Base-by-base conservation (phyloP, 2,113 vertebrate species). In the Eira barbara region DNA sequence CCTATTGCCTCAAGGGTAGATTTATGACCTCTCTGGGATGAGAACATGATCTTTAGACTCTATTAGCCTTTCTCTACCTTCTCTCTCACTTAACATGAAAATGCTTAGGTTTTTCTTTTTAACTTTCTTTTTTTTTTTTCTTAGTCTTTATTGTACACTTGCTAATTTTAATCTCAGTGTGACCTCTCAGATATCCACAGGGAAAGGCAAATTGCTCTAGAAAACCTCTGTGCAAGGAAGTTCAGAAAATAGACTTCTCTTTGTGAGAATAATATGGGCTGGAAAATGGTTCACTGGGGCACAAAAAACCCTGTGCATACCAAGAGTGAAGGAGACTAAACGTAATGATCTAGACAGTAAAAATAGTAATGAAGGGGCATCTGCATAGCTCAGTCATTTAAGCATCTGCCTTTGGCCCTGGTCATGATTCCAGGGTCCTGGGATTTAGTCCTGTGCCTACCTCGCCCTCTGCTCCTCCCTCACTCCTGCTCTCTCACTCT, bases 81-180 rank as follows among this genome's bases (percentile, higher is more conserved):
- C 25, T 78, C 34, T 95, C 81, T 95, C 61, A 87, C 83, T 95
- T 89, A 86, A 65, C 85, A 89, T n/a, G 31, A 95, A 94, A 95
- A 91, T 74, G 42, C 91, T 93, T 93, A 91, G 71, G 36, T 34
- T 97, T 96, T 82, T 80, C 63, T 92, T 89, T 83, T 87, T n/a
- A 49, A 57, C 12, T 15, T 42, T 74, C n/a, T 87, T 52, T 27
- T 47, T 76, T 49, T 47, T 74, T 61, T 29, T 47, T 76, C 55
- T 20, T 49, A 93, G 78, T 49, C 81, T 94, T 98, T 89, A 93
- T 89, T 91, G 79, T 82, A 69, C 21, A 86, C 59, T 97, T 95
- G 79, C 79, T 97, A 98, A 96, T 97, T 98, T 97, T 94, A 95
- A 96, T 97, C 96, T 98, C 91, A 96, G 73, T 96, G 31, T 94